Evolutionary conservation across 2,888 invertebrate genomes (phyloP), one percentile per base, ranked within the genome.

Genomic region (Idaea straminata): DNA sequence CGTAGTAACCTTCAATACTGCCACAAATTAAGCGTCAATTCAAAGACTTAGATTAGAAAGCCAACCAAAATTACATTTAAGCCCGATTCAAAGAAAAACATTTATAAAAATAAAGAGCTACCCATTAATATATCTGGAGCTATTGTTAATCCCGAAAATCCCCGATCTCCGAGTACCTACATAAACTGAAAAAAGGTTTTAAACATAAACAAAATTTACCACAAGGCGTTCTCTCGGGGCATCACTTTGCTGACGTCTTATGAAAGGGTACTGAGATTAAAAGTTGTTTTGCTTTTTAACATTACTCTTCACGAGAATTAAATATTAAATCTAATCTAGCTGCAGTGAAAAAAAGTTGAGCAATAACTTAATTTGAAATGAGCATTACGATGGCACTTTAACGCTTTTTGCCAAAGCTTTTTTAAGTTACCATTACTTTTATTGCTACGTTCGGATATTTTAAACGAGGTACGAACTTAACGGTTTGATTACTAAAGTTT

Each of bases 201-300:
- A 66, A 76, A 74, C 74, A 77, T 82, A 78, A 80, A 79, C 77
- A 79, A 77, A 78, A 78, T 77, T 74, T 67, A 70, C 72, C 70
- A 73, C 68, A 67, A 69, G 72, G 68, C 73, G 73, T 73, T 74
- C 78, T 73, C 75, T 58, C 64, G 69, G 72, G 73, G 74, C 76
- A 75, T 78, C 77, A 78, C 76, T 80, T 75, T 75, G 70, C 76
- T 76, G 78, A 77, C 74, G 74, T 75, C 73, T 77, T 75, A 75
- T 74, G 74, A 79, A 80, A 74, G 73, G 74, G 76, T 71, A 75
- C 70, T 66, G 72, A 80, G 78, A 78, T 79, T 75, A 76, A 74
- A 76, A 75, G 74, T 71, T 70, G 74, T 77, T 78, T 73, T 74
- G 72, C 74, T 73, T 76, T 76, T 75, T 69, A 70, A 77, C 72